Percentiles rank a stretch among this genome's conserved stretches.
Evolutionary conservation across 1,140 invertebrate genomes (phyloP).

Genomic region (Drosophila nikananu): DNA sequence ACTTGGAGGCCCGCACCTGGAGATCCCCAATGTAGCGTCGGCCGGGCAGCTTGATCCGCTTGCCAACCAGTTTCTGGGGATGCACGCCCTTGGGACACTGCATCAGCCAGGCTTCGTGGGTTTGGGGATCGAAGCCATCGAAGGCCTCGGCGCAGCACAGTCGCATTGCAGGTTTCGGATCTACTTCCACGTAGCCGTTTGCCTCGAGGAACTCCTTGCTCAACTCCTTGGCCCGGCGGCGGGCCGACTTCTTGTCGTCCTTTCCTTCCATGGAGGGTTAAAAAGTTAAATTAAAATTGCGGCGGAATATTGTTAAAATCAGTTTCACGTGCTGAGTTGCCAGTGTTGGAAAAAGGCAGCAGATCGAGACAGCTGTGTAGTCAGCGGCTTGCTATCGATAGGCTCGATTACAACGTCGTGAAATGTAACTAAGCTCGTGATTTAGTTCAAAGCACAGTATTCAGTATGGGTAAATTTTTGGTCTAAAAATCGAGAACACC

Average conservation of each 20-base stretch:
- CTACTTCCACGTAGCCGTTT: constrained; percentile 5
- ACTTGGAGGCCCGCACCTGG: constrained; percentile 38
- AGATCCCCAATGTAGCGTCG: constrained; percentile 49
- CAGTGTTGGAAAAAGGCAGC: constrained; percentile 18
- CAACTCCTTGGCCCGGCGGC: not conserved
- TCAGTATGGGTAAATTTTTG: too few relatives aligned
- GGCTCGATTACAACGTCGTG: not conserved
- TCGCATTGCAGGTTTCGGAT: not conserved
- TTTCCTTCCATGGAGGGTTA: constrained; percentile 9
- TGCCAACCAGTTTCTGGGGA: constrained; percentile 9
- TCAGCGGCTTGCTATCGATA: constrained; percentile 7
- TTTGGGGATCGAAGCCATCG: constrained; percentile 30
- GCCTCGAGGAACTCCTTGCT: constrained; percentile 36
- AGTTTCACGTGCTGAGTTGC: constrained; percentile 28
- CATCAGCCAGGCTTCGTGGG: constrained; percentile 65
- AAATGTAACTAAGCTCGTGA: not conserved
- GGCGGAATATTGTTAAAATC: constrained; percentile 5
- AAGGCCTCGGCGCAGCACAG: constrained; percentile 21
- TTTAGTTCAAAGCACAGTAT: too few relatives aligned
- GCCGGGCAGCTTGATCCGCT: constrained; percentile 63
- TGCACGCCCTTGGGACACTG: constrained; percentile 59
- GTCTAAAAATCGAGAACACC: too few relatives aligned
- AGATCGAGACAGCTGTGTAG: not conserved
- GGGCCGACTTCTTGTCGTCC: not conserved
- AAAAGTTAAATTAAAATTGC: constrained; percentile 6